A percentile compares a stretch with the other conserved stretches of the same genome.
phyloP scores from a whole-genome alignment of 2,888 invertebrate species.

The Caenorhabditis sp. region DNA sequence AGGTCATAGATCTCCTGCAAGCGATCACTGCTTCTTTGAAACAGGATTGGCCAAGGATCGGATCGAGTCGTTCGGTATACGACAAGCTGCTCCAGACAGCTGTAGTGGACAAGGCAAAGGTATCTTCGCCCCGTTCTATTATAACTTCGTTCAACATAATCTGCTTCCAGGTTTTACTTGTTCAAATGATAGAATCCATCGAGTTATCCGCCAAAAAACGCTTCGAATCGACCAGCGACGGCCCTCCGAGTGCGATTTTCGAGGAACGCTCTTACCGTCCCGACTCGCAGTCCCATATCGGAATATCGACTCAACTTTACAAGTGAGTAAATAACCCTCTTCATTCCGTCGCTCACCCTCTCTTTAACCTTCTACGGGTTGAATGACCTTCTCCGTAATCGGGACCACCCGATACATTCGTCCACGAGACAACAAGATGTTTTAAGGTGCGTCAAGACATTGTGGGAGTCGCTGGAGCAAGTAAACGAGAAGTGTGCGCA shows the following conservation, averaged over 20 bases:
- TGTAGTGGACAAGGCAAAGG: conserved; percentile 61
- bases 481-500: conserved; percentile 52
- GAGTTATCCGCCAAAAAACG: conserved; percentile 28
- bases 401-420: no score
- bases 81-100: conserved; percentile 56
- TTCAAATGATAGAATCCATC: conserved; percentile 38
- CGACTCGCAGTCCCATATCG: conserved; percentile 54
- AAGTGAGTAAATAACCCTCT: conserved; percentile 22
- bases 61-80: conserved; percentile 58
- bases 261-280: conserved; percentile 41
- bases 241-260: conserved; percentile 46
- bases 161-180: conserved; percentile 23
- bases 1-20: conserved; percentile 73
- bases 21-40: conserved; percentile 67
- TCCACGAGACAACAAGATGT: no score
- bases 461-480: conserved; percentile 48
- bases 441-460: conserved; percentile 40
- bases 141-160: background rate
- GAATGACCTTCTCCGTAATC: background rate
- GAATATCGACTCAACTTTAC: conserved; percentile 46
- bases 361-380: background rate
- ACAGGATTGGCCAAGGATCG: conserved; percentile 71
- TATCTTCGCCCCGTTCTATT: conserved; percentile 14
- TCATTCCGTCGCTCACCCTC: background rate
- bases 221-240: conserved; percentile 44